Conservation (phyloP, 2,888 invertebrate genomes). For the Drosophila sordidula region DNA sequence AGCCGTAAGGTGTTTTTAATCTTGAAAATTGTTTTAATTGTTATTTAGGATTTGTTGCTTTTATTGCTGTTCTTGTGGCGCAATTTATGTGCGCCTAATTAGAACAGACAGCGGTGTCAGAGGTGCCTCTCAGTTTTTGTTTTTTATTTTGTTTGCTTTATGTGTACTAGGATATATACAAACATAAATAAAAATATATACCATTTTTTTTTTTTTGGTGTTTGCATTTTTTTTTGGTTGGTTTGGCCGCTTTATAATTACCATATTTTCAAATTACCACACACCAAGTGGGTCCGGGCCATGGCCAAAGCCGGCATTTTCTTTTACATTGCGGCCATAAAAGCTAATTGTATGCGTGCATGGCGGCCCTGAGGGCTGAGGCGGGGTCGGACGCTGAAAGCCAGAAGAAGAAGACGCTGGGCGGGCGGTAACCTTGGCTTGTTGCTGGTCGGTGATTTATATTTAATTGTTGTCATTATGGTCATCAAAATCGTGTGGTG, state of each 20-base stretch:
- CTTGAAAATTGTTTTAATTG: slow-evolving; percentile 80
- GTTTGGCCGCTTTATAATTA: slow-evolving; percentile 70
- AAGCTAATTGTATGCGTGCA: slow-evolving; percentile 82
- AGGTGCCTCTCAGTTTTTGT: slow-evolving; percentile 21
- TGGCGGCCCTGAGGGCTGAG: slow-evolving; percentile 12
- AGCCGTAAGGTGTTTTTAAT: slow-evolving; percentile 79
- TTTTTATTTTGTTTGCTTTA: slow-evolving; percentile 5
- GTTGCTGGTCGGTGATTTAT: slow-evolving; percentile 75
- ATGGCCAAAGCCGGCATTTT: slow-evolving; percentile 42
- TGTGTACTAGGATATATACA: slow-evolving; percentile 2
- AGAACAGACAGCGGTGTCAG: slow-evolving; percentile 70
- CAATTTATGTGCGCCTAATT: slow-evolving; percentile 77
- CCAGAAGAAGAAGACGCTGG: slow-evolving; percentile 2
- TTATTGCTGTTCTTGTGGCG: slow-evolving; percentile 46
- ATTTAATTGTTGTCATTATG: slow-evolving; percentile 83
- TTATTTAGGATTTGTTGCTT: slow-evolving; percentile 75
- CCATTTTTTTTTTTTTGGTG: background rate
- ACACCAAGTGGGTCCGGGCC: slow-evolving; percentile 58
- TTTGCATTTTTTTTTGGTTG: slow-evolving; percentile 15
- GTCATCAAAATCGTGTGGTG: slow-evolving; percentile 69
- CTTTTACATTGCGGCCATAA: slow-evolving; percentile 61
- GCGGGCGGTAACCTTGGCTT: slow-evolving; percentile 57
- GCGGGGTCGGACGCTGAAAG: background rate
- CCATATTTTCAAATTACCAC: slow-evolving; percentile 81
- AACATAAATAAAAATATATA: slow-evolving; percentile 25